phyloP scores from a whole-genome alignment of 2,888 invertebrate genomes.

The Sinhomidia bicolor region DNA sequence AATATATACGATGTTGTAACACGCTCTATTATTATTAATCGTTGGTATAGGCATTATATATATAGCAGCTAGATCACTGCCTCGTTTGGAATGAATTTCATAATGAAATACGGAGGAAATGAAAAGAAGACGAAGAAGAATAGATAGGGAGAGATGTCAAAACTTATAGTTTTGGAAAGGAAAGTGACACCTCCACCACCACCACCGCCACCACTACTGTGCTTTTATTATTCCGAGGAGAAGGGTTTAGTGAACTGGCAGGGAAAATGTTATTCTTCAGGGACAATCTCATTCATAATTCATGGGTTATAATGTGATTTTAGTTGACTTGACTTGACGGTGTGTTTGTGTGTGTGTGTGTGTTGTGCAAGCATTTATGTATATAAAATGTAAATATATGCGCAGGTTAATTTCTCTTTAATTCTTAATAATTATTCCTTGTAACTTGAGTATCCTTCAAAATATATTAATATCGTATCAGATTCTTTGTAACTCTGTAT shows the following conservation, averaged over 20 bases:
- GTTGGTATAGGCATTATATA: too few species aligned
- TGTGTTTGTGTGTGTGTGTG: not conserved
- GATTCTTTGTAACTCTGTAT: too few species aligned
- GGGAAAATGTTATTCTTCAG: constrained; percentile 21
- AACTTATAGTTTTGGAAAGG: not conserved
- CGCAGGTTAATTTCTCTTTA: too few species aligned
- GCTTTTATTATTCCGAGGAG: not conserved
- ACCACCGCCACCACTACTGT: not conserved
- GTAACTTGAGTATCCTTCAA: too few species aligned
- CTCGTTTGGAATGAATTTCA: too few species aligned
- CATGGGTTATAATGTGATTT: not conserved
- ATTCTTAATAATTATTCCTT: too few species aligned
- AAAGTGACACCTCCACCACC: not conserved
- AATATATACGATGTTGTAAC: not conserved
- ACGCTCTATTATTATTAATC: too few species aligned
- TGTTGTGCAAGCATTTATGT: not conserved
- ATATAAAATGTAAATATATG: too few species aligned
- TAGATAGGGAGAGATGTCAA: not conserved
- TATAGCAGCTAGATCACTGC: too few species aligned
- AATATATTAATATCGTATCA: too few species aligned
- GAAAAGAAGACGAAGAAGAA: not conserved
- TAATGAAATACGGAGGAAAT: not conserved
- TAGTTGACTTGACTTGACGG: not conserved
- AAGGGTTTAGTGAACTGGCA: not conserved
- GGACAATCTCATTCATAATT: not conserved